Evolutionary conservation across 2,888 invertebrate genomes (phyloP).

Genomic region (Arrhopalites spinosus): DNA sequence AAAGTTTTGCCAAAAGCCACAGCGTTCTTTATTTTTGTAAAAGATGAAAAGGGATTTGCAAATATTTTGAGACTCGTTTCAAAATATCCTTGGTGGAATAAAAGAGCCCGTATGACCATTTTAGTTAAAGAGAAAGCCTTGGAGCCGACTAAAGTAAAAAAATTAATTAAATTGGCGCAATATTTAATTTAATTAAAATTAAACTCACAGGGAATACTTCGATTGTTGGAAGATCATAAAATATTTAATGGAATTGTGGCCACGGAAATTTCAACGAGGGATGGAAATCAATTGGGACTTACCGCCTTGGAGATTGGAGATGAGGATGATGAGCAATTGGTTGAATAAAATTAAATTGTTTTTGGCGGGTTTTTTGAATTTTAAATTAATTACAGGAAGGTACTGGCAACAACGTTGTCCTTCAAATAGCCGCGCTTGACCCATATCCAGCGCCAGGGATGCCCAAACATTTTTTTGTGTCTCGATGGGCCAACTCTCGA

Average conservation of each 20-base stretch:
- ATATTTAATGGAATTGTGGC: slow-evolving; percentile 55
- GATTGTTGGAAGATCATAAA: slow-evolving; percentile 44
- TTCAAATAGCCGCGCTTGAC: slow-evolving; percentile 53
- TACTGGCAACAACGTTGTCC: slow-evolving; percentile 12
- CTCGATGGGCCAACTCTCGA: slow-evolving; percentile 44
- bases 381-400: not conserved
- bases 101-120: slow-evolving; percentile 45
- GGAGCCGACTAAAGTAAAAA: slow-evolving; percentile 47
- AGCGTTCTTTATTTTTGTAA: slow-evolving; percentile 51
- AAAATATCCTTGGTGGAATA: slow-evolving; percentile 45
- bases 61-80: slow-evolving; percentile 43
- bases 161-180: not conserved
- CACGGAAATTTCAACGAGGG: slow-evolving; percentile 38
- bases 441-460: slow-evolving; percentile 52
- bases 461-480: slow-evolving; percentile 50
- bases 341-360: too few species aligned
- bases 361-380: not conserved
- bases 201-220: slow-evolving; percentile 45
- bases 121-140: slow-evolving; percentile 48
- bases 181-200: slow-evolving; percentile 8
- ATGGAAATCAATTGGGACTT: slow-evolving; percentile 12
- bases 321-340: too few species aligned
- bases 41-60: slow-evolving; percentile 49
- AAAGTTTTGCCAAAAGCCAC: slow-evolving; percentile 48
- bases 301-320: not conserved